Evolutionary conservation across 2,113 vertebrate genomes (phyloP), one percentile per base, ranked within the genome.

Genomic region (Ophiodon elongatus): DNA sequence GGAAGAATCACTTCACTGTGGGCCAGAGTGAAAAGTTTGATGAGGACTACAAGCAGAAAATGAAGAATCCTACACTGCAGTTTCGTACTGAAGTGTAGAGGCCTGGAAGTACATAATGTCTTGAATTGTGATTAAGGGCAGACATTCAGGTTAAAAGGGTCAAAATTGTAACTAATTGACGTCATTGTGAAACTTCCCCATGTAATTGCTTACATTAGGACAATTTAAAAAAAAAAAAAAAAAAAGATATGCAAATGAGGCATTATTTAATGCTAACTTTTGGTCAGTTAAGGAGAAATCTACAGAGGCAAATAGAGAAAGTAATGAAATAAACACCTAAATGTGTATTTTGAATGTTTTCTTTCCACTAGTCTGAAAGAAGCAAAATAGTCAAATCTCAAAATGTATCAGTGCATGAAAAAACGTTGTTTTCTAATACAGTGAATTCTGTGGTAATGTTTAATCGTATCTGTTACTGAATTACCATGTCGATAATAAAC

Each of bases 1-100:
- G 85, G 92, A 95, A 94, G 62, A 85, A 60, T 19, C 85, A 79
- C 5, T 95, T 96, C 90, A 95, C 94, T 17, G 92, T 94, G 57
- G 71, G 89, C 57, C 94, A 95, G 82, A 92, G 87, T 70, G 92
- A 96, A 67, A 35, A 62, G 43, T 96, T 95, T 91, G 93, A 95
- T 59, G 82, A 94, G 80, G 84, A 92, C 78, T 95, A 94, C 70
- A 77, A 91, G 91, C 56, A 83, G 33, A 95, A 93, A 65, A 94
- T 95, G 93, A 94, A 82, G 64, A 80, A 89, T 35, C 29, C 86
- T 17, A 74, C 79, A 31, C 72, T 93, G 56, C 33, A 59, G 11
- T 94, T 94, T 71, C 73, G 78, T 0, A 89, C 86, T 52, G 73
- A 84, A 56, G 69, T 93, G 47, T 93, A 85, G 52, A 25, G 23